Conservation (phyloP, 2,797 vertebrate genomes). For the Salarias fasciatus region DNA sequence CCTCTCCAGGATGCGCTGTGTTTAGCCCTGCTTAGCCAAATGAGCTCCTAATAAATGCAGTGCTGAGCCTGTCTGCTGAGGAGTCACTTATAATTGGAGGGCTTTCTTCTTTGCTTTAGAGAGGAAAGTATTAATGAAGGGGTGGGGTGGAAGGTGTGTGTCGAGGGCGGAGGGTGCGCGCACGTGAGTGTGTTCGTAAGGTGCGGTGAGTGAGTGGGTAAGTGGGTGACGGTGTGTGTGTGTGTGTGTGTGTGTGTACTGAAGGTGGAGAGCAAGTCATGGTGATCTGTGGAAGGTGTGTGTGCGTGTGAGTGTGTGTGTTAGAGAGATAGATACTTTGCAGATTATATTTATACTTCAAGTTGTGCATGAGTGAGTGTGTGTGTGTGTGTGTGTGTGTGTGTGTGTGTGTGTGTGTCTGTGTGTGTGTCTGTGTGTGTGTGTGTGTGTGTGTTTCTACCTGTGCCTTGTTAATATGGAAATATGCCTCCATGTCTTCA, state of each 20-base stretch:
- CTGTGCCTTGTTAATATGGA: conserved; percentile 70
- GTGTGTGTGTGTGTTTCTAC: conserved; percentile 25
- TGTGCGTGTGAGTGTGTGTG: conserved; percentile 23
- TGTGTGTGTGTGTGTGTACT: conserved; percentile 52
- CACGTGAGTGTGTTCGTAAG: background rate
- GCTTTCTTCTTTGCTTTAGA: conserved; percentile 76
- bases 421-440: conserved; percentile 18
- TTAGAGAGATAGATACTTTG: conserved; percentile 21
- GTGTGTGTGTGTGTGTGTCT: conserved; percentile 30
- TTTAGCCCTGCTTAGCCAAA: conserved; percentile 85
- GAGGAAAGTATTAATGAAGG: conserved; percentile 81
- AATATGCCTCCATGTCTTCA: conserved; percentile 67
- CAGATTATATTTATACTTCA: conserved; percentile 11
- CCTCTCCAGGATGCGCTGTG: conserved; percentile 54
- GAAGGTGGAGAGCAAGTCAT: conserved; percentile 47
- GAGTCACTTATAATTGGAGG: conserved; percentile 78
- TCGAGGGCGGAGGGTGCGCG: conserved; percentile 49
- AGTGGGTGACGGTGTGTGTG: conserved; percentile 37
- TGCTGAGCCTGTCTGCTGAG: conserved; percentile 73
- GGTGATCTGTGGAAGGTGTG: background rate
- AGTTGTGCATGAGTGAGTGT: background rate
- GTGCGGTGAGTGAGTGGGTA: conserved; percentile 41
- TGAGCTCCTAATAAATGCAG: conserved; percentile 85
- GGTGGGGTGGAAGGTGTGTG: conserved; percentile 65
- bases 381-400: conserved; percentile 25